A percentile compares a stretch with the other conserved stretches of the same genome.
Evolutionary conservation across 2,888 invertebrate species (phyloP).

Genomic region (Neoscelio sp.): DNA sequence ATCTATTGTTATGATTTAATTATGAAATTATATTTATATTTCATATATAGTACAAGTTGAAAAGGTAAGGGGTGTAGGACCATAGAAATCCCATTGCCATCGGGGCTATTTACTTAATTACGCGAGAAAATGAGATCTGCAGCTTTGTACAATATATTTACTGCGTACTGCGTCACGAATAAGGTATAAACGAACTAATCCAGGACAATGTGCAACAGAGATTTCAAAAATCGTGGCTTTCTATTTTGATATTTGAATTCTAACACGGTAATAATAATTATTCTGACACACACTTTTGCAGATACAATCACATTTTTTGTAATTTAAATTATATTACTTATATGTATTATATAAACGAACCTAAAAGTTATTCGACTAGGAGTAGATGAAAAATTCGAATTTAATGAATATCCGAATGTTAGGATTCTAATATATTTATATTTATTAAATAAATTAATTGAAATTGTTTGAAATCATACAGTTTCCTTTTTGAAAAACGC

Average conservation of each 20-base stretch:
- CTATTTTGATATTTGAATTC: constrained; percentile 9
- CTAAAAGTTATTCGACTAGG: too few species aligned
- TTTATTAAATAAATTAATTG: too few species aligned
- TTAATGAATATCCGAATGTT: too few species aligned
- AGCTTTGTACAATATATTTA: constrained; percentile 57
- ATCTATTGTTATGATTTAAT: constrained; percentile 74
- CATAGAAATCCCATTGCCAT: constrained; percentile 64
- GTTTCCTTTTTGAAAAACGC: too few species aligned
- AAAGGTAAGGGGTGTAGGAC: constrained; percentile 41
- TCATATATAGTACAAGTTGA: constrained; percentile 48
- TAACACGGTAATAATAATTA: not conserved
- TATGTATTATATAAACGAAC: too few species aligned
- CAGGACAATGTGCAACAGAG: constrained; percentile 48
- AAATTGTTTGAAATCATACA: too few species aligned
- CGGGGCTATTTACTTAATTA: constrained; percentile 70
- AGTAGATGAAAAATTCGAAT: too few species aligned
- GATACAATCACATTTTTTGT: not conserved
- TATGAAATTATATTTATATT: constrained; percentile 69
- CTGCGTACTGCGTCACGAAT: constrained; percentile 2
- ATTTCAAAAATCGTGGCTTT: constrained; percentile 21
- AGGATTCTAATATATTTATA: too few species aligned
- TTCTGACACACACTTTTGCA: not conserved
- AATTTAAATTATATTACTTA: too few species aligned
- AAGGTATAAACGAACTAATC: constrained; percentile 7
- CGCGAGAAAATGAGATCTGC: constrained; percentile 70